Base-by-base conservation (phyloP, 2,888 invertebrate genomes). In the Helleia helle region DNA sequence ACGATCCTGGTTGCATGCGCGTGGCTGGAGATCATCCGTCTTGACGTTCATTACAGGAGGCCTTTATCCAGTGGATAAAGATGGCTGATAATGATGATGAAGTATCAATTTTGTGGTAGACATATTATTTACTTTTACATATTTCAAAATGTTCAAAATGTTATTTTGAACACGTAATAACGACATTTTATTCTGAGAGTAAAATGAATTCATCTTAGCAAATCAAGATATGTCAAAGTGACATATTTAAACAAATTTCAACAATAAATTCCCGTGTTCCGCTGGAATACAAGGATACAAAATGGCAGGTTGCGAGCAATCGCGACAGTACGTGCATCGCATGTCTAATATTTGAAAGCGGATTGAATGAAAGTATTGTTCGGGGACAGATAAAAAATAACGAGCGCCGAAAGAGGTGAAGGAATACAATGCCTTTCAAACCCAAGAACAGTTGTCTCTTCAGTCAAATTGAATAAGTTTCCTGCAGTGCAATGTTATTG, bases 391-490 rank as follows among this genome's bases (percentile, higher is more conserved):
- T 72, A 69, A 69, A 71, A 64, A 65, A 68, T 69, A 65, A 65
- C 57, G 54, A 66, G 64, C 58, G 58, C 44, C 49, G 57, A 57
- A 52, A 56, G 56, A 60, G 62, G 66, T 68, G 65, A 65, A 39
- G 47, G 59, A 62, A 63, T 58, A 75, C 71, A 73, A 70, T 69
- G 71, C 64, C 60, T 73, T 71, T 69, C 69, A 72, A 68, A 71
- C 56, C 61, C 56, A 64, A 66, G 70, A 75, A 71, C 72, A 72
- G 72, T 75, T 73, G 75, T 79, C 71, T 75, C 63, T 57, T 62
- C 66, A 65, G 70, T 66, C 66, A 79, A 76, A 79, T 81, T 75
- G 75, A 80, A 79, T 81, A 79, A 81, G 73, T 74, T 72, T 70
- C 60, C 65, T 55, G 58, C 63, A 62, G 65, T 59, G 69, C 72